Conservation (phyloP, 2,797 vertebrate species). For the Phalanger gymnotis region DNA sequence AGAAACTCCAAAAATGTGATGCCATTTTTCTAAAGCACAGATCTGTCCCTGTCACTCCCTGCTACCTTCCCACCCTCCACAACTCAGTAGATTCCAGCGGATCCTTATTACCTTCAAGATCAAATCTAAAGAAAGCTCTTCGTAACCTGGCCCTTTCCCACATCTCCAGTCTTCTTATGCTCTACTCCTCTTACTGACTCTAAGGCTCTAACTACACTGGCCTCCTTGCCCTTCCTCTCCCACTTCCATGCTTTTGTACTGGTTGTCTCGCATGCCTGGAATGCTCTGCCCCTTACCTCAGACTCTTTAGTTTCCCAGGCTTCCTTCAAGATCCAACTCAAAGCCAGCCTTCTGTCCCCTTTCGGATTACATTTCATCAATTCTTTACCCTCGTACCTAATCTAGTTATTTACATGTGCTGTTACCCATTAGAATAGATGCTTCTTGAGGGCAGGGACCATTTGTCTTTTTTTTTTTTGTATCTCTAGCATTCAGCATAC, state of each 20-base stretch:
- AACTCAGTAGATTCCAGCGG: neutral
- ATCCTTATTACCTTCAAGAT: neutral
- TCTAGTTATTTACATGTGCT: neutral
- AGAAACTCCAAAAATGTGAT: neutral
- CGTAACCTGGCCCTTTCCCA: neutral
- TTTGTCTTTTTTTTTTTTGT: too few relatives aligned
- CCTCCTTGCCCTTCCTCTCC: neutral
- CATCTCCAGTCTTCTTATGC: neutral
- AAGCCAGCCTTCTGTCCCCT: neutral
- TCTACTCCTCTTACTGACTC: neutral
- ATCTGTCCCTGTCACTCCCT: neutral
- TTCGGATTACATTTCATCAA: neutral
- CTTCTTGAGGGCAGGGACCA: neutral
- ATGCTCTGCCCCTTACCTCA: neutral
- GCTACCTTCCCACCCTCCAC: neutral
- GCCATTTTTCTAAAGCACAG: neutral
- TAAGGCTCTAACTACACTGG: neutral
- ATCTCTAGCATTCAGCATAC: neutral
- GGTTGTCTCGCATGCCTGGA: neutral
- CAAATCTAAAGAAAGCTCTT: neutral
- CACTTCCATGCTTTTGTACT: neutral
- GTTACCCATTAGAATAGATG: neutral
- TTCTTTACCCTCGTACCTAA: neutral
- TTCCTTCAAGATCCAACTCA: neutral
- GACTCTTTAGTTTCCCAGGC: neutral